Conservation (phyloP, 2,888 invertebrate genomes). For the Hemaris fuciformis region DNA sequence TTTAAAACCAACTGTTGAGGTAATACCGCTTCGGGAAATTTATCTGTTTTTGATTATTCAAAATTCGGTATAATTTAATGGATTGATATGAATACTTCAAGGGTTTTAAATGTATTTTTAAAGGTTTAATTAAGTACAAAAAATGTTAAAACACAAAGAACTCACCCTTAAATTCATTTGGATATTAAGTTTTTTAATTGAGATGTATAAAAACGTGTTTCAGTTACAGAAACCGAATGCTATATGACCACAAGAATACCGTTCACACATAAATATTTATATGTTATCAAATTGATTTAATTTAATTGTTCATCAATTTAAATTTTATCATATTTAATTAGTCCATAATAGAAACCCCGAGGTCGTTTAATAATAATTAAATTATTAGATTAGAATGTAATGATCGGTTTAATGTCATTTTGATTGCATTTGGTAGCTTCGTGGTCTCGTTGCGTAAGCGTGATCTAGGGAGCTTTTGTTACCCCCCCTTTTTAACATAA, state of each 20-base stretch:
- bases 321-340: not conserved
- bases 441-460: too few relatives aligned
- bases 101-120: too few relatives aligned
- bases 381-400: not conserved
- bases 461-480: too few relatives aligned
- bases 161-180: not conserved
- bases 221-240: not conserved
- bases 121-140: too few relatives aligned
- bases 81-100: too few relatives aligned
- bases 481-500: too few relatives aligned
- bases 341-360: not conserved
- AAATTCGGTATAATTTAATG: too few relatives aligned
- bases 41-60: too few relatives aligned
- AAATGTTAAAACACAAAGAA: not conserved
- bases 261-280: not conserved
- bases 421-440: too few relatives aligned
- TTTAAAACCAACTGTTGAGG: too few relatives aligned
- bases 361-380: not conserved
- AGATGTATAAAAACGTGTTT: not conserved
- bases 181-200: not conserved
- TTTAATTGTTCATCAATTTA: not conserved
- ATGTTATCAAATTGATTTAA: not conserved
- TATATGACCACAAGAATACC: not conserved
- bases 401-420: not conserved
- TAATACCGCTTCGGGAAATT: too few relatives aligned